Evolutionary conservation across 1,140 invertebrate species (phyloP), one percentile per base, ranked within the genome.

Genomic region (Heliothis subflexa): DNA sequence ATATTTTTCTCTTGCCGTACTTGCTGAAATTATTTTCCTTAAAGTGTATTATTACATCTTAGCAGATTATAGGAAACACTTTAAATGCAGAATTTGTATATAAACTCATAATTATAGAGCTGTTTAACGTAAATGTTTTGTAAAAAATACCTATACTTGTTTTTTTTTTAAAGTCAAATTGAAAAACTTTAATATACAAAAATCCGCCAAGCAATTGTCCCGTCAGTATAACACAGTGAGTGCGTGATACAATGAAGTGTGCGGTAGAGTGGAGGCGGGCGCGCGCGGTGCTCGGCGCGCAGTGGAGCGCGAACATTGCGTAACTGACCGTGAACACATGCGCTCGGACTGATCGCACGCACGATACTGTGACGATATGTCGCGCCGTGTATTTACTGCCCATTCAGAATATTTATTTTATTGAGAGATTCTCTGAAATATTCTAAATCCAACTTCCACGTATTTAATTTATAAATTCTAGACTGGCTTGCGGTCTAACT

Each of bases 241-340:
- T 28, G 25, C 14, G 68, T 74, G 12, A 21, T 74, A 61, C 71
- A 61, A 74, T 59, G 55, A 13, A 57, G 40, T 21, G 21, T 28
- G 33, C 21, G 71, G 54, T 61, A 61, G 55, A 74, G 21, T 49
- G 40, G 54, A 74, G 40, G 28, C 71, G 40, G 55, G 49, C 33
- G 40, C 18, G 16, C 16, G 18, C 54, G 40, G 25, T 40, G 49
- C 28, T 28, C 16, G 28, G 40, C 71, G 71, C 40, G 54, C 45
- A 74, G 9, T 74, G 71, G 71, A 74, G 33, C 55, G 55, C 18
- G 18, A 49, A 49, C 40, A 74, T 73, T 61, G 71, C 71, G 71
- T 74, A 74, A 74, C 71, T 74, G 71, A 61, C 57, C 71, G 25
- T 74, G 61, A 61, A 74, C 59, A 74, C 61, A 49, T 55, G 71